Percentiles rank a stretch among this genome's conserved stretches.
Conservation (phyloP, 1,140 invertebrate species). For the Trialeurodes vaporariorum region DNA sequence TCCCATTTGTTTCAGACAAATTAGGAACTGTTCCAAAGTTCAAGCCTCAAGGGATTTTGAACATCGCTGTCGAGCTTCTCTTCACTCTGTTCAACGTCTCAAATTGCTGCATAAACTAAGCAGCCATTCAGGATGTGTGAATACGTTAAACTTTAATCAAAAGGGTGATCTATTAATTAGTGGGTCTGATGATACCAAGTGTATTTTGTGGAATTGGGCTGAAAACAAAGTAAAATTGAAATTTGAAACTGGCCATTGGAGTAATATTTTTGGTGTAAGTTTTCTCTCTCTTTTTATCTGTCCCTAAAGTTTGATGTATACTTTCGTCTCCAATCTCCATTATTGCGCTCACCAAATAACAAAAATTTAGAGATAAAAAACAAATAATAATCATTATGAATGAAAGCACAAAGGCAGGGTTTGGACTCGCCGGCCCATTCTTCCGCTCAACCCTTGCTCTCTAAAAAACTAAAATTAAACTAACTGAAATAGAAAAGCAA, state of each 20-base stretch:
- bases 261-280: constrained; percentile 83
- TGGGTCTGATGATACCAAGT: constrained; percentile 78
- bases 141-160: constrained; percentile 80
- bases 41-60: neutral
- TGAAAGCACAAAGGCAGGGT: too few species aligned
- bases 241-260: constrained; percentile 65
- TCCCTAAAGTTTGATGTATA: neutral
- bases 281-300: neutral
- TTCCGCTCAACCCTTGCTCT: too few species aligned
- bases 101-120: constrained; percentile 65
- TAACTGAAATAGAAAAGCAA: too few species aligned
- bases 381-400: too few species aligned
- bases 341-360: constrained; percentile 12
- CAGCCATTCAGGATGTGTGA: constrained; percentile 79
- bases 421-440: too few species aligned
- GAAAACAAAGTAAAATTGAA: constrained; percentile 46
- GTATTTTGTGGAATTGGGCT: constrained; percentile 77
- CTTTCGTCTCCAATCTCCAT: constrained; percentile 1
- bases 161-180: constrained; percentile 63
- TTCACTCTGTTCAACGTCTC: constrained; percentile 69
- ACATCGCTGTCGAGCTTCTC: constrained; percentile 41
- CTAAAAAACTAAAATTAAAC: too few species aligned
- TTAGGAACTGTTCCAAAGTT: neutral
- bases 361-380: constrained; percentile 6
- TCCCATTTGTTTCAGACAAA: neutral